Evolutionary conservation across 2,797 vertebrate species (phyloP), one percentile per base, ranked within the genome.

Genomic region (Mormyrops boulengeri): DNA sequence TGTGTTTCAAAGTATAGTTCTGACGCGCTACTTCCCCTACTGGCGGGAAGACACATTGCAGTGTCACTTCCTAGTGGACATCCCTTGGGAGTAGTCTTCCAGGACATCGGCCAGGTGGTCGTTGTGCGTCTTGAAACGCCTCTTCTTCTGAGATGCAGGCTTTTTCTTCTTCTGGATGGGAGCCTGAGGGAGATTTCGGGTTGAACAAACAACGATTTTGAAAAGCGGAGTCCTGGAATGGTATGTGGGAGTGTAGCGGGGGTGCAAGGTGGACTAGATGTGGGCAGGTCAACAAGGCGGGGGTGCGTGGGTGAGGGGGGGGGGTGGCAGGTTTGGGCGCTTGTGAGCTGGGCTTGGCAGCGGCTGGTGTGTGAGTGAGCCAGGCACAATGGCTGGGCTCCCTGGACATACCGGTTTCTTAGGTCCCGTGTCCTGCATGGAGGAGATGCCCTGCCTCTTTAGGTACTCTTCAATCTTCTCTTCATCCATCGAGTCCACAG

Each of bases 401-500:
- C 19, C 34, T 1, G 88, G 77, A 95, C 97, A 89, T 92, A 99
- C 98, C 92, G 96, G 95, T 97, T 98, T 99, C 97, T 99, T 99
- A 96, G 98, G 97, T 96, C 99, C 98, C 0, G 97, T 97, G 90
- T 99, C 99, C 92, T 99, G 98, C 98, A 99, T 99, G 91, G 99
- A 99, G 90, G 98, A 97, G 95, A 99, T 99, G 89, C 99, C 99
- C 96, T 99, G 99, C 91, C 96, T 97, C 93, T 99, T 99, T 92
- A 99, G 95, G 94, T 99, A 99, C 88, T 99, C 99, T 88, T 99
- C 98, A 55, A 99, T 99, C 94, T 99, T 99, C 91, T 99, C 98
- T 89, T 99, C 98, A 89, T 99, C 99, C 91, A 99, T 98, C 19
- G 98, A 98, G 95, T 99, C 99, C 89, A 99, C 98, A 0, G 98